These are phyloP conservation scores for Enteromius mattozi DNA, from an alignment of 2,797 vertebrate species.

Conservation along the genomic window DNA sequence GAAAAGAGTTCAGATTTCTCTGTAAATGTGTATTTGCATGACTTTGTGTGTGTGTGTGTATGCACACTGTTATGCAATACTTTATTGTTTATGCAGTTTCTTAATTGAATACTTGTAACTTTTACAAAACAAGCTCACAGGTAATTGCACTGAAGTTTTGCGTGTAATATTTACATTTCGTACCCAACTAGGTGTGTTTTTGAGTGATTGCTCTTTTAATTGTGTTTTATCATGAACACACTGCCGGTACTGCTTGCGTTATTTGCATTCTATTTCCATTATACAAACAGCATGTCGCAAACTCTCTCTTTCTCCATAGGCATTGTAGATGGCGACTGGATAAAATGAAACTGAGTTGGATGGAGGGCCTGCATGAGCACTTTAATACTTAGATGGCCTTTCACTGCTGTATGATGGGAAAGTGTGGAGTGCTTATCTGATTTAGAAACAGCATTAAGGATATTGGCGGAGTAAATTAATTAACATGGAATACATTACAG, in stretches of 20 bases:
- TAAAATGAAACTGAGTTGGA: background rate
- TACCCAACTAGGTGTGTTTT: background rate
- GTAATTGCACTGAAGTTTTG: background rate
- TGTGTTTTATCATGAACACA: background rate
- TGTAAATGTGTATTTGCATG: slow-evolving; percentile 23
- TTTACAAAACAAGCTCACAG: background rate
- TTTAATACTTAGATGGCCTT: slow-evolving; percentile 10
- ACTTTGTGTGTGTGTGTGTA: background rate
- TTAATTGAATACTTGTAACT: background rate
- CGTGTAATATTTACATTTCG: background rate
- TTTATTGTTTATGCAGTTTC: background rate
- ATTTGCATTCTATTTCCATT: slow-evolving; percentile 45
- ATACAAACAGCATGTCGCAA: slow-evolving; percentile 17
- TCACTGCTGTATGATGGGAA: background rate
- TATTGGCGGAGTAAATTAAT: slow-evolving; percentile 24
- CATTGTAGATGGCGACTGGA: background rate
- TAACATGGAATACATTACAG: slow-evolving; percentile 9
- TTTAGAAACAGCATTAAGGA: slow-evolving; percentile 17
- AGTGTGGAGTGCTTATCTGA: slow-evolving; percentile 18
- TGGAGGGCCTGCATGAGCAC: background rate
- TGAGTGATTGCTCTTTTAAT: background rate
- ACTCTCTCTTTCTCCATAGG: background rate
- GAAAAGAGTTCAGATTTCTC: background rate
- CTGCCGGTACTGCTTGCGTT: background rate
- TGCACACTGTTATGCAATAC: background rate